Evolutionary conservation across 2,888 invertebrate species (phyloP), one percentile per base, ranked within the genome.

Genomic region (Aromia moschata): DNA sequence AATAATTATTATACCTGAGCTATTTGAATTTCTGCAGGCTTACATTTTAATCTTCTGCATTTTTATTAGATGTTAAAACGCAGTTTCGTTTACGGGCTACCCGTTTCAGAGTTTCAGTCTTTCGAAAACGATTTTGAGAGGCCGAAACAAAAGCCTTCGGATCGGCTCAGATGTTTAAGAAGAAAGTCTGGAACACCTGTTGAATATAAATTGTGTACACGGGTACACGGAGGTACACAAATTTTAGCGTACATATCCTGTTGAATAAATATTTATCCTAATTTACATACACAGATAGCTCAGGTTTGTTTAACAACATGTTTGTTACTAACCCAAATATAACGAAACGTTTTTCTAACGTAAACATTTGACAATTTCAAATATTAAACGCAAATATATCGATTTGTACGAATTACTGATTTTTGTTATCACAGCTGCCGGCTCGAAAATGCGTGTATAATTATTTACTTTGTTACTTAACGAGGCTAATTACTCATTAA

Each of bases 1-100:
- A 49, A 52, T 43, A 51, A 58, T 56, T 59, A 55, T 55, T 58
- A 57, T 44, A 41, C 44, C 44, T 57, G 43, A 46, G 15, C 38
- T 37, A 49, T 49, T 49, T 49, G 25, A 38, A 25, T 49, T 25
- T 38, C 25, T 43, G 43, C 17, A 38, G 14, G 11, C 15, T 20
- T 30, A 18, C 38, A 38, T 49, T 25, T 38, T 49, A 38, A 20
- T 38, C 25, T 25, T 15, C 14, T 43, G 43, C 43, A 43, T 43
- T 43, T 43, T 43, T 43, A 43, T 43, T 43, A 25, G 12, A 11
- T 25, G 18, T 43, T 43, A 43, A 43, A 43, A 12, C 20, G 43
- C 43, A 43, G 7, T 43, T 43, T 43, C n/a, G 17, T 18, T 10
- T n/a, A n/a, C 41, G 11, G 7, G 11, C 20, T 25, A 20, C 12